Evolutionary conservation across 2,888 invertebrate genomes (phyloP).

Genomic region (Abrostola tripartita): DNA sequence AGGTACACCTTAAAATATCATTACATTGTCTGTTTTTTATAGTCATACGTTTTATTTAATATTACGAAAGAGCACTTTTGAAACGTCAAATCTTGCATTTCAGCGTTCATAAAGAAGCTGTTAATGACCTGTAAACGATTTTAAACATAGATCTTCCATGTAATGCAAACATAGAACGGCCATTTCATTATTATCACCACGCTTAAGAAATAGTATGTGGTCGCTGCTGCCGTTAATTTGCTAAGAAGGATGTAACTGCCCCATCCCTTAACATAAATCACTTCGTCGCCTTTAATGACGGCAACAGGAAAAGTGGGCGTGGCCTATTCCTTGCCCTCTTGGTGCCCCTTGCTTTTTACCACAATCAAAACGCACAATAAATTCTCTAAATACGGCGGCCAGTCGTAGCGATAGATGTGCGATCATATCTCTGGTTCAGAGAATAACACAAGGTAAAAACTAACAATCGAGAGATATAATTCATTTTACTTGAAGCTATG

Average conservation of each 20-base stretch:
- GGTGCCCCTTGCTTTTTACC: slow-evolving; percentile 20
- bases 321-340: neutral
- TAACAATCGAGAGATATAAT: slow-evolving; percentile 25
- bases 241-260: neutral
- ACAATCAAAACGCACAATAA: slow-evolving; percentile 32
- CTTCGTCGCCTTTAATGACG: neutral
- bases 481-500: slow-evolving; percentile 42
- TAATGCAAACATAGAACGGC: too few relatives aligned
- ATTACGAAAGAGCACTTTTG: too few relatives aligned
- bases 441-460: slow-evolving; percentile 29
- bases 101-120: too few relatives aligned
- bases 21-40: slow-evolving; percentile 12
- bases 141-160: too few relatives aligned
- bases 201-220: neutral
- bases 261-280: neutral
- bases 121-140: too few relatives aligned
- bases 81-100: too few relatives aligned
- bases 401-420: slow-evolving; percentile 27
- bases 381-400: slow-evolving; percentile 18
- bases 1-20: neutral
- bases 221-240: neutral
- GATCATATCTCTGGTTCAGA: slow-evolving; percentile 28
- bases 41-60: too few relatives aligned
- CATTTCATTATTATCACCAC: neutral
- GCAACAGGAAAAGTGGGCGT: neutral